Percentiles rank a stretch among this genome's conserved stretches.
Evolutionary conservation across 2,113 vertebrate species (phyloP).

Genomic region (Himantopus leucocephalus): DNA sequence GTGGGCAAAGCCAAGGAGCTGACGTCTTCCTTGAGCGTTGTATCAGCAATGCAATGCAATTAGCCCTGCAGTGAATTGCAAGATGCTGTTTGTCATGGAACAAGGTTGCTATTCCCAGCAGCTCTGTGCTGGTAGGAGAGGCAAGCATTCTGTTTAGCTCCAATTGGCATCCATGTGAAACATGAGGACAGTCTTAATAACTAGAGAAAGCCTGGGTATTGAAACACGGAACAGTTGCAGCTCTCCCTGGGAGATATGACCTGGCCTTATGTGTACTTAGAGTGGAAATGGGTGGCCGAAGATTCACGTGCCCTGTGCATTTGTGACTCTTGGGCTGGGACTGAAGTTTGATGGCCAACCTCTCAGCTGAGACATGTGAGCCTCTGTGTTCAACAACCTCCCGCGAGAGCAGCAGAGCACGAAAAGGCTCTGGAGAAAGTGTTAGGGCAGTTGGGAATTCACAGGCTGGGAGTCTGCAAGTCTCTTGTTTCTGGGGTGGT

Average conservation of each 20-base stretch:
- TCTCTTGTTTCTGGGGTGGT: background rate
- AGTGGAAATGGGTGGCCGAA: background rate
- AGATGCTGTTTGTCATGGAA: slow-evolving; percentile 23
- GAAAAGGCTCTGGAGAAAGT: background rate
- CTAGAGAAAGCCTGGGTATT: background rate
- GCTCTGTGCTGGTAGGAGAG: background rate
- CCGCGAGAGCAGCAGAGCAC: background rate
- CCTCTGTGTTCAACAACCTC: background rate
- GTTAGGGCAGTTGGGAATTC: background rate
- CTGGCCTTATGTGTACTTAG: background rate
- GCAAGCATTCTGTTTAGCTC: background rate
- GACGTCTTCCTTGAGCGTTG: background rate
- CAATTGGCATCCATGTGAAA: background rate
- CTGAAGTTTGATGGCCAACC: background rate
- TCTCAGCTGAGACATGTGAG: fast-evolving
- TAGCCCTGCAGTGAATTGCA: slow-evolving; percentile 20
- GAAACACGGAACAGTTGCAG: background rate
- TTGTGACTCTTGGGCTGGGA: background rate
- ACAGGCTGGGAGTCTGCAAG: background rate
- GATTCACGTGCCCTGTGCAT: fast-evolving
- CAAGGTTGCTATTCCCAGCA: slow-evolving; percentile 11
- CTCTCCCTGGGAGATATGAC: background rate
- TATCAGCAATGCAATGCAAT: background rate
- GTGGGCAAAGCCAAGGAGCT: slow-evolving; percentile 9
- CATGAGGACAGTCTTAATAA: background rate